Base-by-base conservation (phyloP, 2,888 invertebrate species). In the Volucella inanis region DNA sequence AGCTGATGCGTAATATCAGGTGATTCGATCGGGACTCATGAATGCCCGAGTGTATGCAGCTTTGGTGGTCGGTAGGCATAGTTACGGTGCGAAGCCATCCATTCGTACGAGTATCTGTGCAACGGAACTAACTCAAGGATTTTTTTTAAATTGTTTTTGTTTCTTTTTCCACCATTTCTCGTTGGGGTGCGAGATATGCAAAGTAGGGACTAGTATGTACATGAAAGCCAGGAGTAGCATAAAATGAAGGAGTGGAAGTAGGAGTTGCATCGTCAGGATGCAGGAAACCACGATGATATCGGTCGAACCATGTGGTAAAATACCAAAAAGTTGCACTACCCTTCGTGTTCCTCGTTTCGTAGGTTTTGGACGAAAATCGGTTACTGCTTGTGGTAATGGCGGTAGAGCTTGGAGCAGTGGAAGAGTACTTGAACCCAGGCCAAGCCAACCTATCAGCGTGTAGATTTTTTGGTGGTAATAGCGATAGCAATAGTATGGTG, bases 231-330 rank as follows among this genome's bases (percentile, higher is more conserved):
- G 31, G 31, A 31, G 31, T 31, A 31, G 31, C 31, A 31, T 6
- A 31, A 6, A 31, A 31, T 31, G 31, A 31, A 31, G 31, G 31
- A 18, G 18, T 18, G 14, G 54, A 52, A 43, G 74, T 38, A 41
- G 70, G 50, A 64, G 71, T 52, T 80, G 84, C 76, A 80, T 68
- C 76, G 85, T 64, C 80, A 76, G 85, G 80, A 80, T 80, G 67
- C 76, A 81, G 85, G 81, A 85, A 85, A 85, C 85, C 85, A 72
- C 81, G 80, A 85, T 77, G 85, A 81, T 85, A 85, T 85, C 72
- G 81, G 85, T 81, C 72, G 81, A 72, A 76, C 67, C 71, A 68
- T 85, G 85, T 81, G 85, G 85, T 85, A 85, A 72, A 80, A 85
- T 85, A 85, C 85, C 85, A 81, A 85, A 85, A 85, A 85, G 85